Percentiles rank a stretch among this genome's conserved stretches.
Evolutionary conservation across 1,140 invertebrate species (phyloP).

Genomic region (Xylocopa sonorina): DNA sequence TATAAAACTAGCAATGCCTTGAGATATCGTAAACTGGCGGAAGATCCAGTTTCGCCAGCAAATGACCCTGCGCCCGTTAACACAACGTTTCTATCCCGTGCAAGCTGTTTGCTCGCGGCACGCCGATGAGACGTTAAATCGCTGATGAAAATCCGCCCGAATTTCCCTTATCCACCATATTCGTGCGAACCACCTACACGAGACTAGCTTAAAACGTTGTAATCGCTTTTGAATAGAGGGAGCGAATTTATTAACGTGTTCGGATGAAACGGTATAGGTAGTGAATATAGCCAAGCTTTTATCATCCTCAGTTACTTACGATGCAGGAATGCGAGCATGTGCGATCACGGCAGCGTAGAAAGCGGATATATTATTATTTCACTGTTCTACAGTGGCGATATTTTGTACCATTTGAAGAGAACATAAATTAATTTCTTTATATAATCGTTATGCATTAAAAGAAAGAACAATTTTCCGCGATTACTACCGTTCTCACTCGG

Average conservation of each 20-base stretch:
- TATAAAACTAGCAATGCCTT: constrained; percentile 45
- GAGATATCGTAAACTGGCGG: constrained; percentile 59
- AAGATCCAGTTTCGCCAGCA: constrained; percentile 45
- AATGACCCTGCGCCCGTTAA: constrained; percentile 38
- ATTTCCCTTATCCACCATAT: neutral
- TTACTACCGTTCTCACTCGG: neutral
- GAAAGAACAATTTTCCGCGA: no score
- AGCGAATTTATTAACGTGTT: neutral
- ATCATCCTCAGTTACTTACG: no score
- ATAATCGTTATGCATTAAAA: no score
- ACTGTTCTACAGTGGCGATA: no score
- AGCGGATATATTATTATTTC: no score
- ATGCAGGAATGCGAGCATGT: no score
- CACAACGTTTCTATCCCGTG: constrained; percentile 1
- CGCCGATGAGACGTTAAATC: neutral
- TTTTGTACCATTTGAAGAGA: no score
- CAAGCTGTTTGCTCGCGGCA: constrained; percentile 2
- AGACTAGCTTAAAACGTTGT: neutral
- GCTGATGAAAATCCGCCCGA: neutral
- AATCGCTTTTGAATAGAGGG: neutral
- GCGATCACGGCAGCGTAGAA: no score
- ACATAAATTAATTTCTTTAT: no score
- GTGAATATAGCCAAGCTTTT: neutral
- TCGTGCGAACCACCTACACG: neutral
- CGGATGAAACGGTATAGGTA: neutral